A percentile compares a stretch with the other conserved stretches of the same genome.
These are phyloP conservation scores for Melanargia galathea DNA, from an alignment of 2,888 invertebrate genomes.

Conservation along the genomic window DNA sequence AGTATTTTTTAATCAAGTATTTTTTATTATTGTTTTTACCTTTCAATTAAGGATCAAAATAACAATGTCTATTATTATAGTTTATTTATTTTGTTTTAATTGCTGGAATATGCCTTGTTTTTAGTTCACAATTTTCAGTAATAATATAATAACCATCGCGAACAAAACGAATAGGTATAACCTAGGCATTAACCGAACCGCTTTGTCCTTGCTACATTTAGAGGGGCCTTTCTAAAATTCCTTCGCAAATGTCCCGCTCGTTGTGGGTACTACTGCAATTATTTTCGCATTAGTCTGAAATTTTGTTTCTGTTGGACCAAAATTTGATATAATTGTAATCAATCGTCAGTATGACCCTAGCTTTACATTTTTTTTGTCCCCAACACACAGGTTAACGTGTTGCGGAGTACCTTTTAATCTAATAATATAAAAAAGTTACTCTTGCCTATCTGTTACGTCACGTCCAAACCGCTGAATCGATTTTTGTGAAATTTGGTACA, in stretches of 20 bases:
- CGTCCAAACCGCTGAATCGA: no score
- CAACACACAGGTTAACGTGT: no score
- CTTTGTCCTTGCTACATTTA: slow-evolving; percentile 63
- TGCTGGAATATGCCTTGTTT: no score
- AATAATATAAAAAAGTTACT: no score
- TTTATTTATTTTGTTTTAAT: no score
- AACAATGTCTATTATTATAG: no score
- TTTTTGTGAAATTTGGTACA: no score
- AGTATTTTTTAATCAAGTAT: no score
- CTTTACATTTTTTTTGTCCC: neutral
- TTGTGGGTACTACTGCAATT: slow-evolving; percentile 40
- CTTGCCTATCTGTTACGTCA: no score
- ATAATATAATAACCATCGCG: slow-evolving; percentile 10
- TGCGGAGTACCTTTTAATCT: no score
- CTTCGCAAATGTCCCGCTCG: slow-evolving; percentile 40
- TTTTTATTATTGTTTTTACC: no score
- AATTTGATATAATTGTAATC: neutral
- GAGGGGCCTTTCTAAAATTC: slow-evolving; percentile 67
- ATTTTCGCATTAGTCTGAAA: slow-evolving; percentile 38
- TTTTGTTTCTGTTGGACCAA: slow-evolving; percentile 4
- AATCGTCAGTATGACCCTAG: neutral
- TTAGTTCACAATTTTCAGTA: neutral
- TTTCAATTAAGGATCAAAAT: no score
- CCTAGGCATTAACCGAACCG: slow-evolving; percentile 38
- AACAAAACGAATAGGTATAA: slow-evolving; percentile 21